These are phyloP conservation scores for Eptesicus fuscus DNA, from an alignment of 2,113 vertebrate genomes.

Conservation along the genomic window DNA sequence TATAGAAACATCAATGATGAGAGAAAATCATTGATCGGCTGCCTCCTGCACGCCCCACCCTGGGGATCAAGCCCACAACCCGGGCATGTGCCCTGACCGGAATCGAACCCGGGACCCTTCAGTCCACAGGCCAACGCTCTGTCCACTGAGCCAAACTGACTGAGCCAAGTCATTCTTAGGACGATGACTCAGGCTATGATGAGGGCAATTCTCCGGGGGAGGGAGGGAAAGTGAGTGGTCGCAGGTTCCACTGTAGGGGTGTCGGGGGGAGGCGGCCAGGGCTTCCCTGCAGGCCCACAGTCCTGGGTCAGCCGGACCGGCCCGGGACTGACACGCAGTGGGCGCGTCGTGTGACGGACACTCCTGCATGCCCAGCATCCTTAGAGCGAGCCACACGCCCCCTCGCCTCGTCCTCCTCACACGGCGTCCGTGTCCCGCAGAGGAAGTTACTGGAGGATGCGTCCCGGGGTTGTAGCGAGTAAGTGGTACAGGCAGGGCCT, in stretches of 20 bases:
- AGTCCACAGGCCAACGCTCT: no score
- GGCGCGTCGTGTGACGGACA: no score
- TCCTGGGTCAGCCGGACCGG: no score
- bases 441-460: background rate
- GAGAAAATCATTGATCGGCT: no score
- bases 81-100: no score
- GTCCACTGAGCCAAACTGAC: no score
- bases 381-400: background rate
- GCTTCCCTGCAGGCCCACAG: background rate
- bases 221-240: background rate
- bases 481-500: background rate
- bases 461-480: fast-evolving
- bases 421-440: fast-evolving
- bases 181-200: background rate
- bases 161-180: background rate
- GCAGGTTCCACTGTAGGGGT: no score
- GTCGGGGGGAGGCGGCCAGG: background rate
- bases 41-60: no score
- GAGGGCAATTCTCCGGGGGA: background rate
- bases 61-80: no score
- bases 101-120: no score
- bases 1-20: no score
- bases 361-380: fast-evolving
- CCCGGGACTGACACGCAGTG: background rate
- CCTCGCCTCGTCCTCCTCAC: background rate